Evolutionary conservation across 2,113 vertebrate species (phyloP).

Genomic region (Epinephelus cyanopodus): DNA sequence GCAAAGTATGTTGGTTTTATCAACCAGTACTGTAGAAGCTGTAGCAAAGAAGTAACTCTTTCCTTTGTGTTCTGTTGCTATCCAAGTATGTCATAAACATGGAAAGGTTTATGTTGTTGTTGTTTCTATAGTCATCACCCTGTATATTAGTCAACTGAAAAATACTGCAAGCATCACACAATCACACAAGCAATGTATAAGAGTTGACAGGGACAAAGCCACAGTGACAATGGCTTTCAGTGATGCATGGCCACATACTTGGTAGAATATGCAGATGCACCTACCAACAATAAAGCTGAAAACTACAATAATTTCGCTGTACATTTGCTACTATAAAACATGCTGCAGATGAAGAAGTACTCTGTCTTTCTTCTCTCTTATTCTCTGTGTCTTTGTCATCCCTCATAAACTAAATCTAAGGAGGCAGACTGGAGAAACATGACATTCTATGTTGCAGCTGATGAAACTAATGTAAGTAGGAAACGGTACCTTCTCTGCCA

Average conservation of each 20-base stretch:
- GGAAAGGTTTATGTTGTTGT: too few species aligned
- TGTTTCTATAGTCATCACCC: too few species aligned
- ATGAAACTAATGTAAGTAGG: conserved; percentile 22
- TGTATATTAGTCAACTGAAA: too few species aligned
- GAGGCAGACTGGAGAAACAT: conserved; percentile 11
- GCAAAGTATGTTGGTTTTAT: not conserved
- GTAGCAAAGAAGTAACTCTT: not conserved
- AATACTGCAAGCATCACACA: too few species aligned
- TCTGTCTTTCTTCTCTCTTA: not conserved
- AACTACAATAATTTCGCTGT: not conserved
- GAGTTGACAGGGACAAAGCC: too few species aligned
- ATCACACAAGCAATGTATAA: too few species aligned
- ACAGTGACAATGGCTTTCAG: too few species aligned
- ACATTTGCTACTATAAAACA: not conserved
- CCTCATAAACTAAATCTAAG: conserved; percentile 1
- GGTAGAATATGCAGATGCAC: too few species aligned
- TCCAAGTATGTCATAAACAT: too few species aligned
- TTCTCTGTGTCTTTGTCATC: not conserved
- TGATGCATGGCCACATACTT: too few species aligned
- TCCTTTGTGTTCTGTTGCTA: not conserved
- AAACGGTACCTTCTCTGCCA: not conserved
- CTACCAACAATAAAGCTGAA: not conserved
- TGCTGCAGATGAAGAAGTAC: not conserved
- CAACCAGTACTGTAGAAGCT: not conserved
- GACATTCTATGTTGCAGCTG: not conserved